phyloP scores from a whole-genome alignment of 2,113 vertebrate species.

The Craseonycteris thonglongyai region DNA sequence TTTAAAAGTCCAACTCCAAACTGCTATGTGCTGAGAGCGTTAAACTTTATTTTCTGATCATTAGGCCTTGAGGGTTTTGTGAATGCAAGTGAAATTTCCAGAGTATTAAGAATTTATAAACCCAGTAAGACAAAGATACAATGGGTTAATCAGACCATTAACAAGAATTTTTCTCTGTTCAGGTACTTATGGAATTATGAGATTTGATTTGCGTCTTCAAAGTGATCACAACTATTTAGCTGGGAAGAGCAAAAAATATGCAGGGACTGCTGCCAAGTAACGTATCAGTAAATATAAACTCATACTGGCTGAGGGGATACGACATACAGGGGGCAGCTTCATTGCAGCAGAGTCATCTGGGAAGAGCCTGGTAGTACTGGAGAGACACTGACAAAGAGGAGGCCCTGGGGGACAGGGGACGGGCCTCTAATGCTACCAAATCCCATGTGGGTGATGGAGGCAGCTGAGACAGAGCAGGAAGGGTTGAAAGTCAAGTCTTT shows the following conservation, averaged over 20 bases:
- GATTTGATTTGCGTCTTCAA: not conserved
- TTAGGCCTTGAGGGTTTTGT: slow-evolving; percentile 30
- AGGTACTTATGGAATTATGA: not conserved
- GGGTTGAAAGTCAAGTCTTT: not conserved
- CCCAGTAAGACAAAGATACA: not conserved
- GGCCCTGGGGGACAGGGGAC: not conserved
- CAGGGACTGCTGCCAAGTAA: not conserved
- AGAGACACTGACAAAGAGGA: not conserved
- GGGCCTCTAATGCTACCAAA: not conserved
- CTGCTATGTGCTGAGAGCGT: not conserved
- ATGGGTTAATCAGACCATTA: not conserved
- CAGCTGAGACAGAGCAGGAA: not conserved
- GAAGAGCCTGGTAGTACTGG: not conserved
- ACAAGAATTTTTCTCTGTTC: not conserved
- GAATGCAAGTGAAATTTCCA: not conserved
- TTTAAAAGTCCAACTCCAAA: slow-evolving; percentile 49
- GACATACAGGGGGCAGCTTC: not conserved
- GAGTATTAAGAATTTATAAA: slow-evolving; percentile 32
- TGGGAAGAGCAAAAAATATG: not conserved
- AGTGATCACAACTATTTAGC: not conserved
- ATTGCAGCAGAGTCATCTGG: not conserved
- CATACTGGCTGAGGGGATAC: not conserved
- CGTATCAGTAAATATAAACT: not conserved
- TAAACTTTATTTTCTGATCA: slow-evolving; percentile 14
- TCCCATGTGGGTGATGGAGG: not conserved